Conservation (phyloP, 1,140 invertebrate genomes). For the Drosophila pallidifrons region DNA sequence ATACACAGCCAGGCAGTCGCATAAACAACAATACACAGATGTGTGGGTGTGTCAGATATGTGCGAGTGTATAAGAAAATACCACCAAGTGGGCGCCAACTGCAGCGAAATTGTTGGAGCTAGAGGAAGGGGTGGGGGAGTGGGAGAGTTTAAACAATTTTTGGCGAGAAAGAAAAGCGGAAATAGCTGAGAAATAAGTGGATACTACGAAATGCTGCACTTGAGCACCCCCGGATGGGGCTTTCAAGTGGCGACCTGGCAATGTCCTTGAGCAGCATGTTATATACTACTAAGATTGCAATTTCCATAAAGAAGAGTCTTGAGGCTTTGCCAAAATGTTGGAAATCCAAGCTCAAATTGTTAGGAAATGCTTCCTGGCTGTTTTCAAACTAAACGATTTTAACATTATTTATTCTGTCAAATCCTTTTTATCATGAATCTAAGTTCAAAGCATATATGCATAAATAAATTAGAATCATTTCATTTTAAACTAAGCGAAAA, state of each 20-base stretch:
- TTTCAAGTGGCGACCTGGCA: slow-evolving; percentile 13
- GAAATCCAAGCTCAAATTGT: not conserved
- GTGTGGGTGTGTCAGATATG: slow-evolving; percentile 28
- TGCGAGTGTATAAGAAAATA: slow-evolving; percentile 52
- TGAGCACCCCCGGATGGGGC: slow-evolving; percentile 31
- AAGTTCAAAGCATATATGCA: too few species aligned
- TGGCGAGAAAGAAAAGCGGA: not conserved
- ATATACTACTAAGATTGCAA: slow-evolving; percentile 5
- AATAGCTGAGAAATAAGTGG: slow-evolving; percentile 28
- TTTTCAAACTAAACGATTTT: not conserved
- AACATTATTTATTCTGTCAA: too few species aligned
- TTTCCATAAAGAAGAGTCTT: not conserved
- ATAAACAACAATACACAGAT: slow-evolving; percentile 27
- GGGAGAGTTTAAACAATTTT: not conserved
- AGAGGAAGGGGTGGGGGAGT: too few species aligned
- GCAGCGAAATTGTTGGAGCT: not conserved
- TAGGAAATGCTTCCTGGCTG: not conserved
- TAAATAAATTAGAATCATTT: too few species aligned
- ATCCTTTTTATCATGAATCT: too few species aligned
- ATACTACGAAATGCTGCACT: slow-evolving; percentile 33
- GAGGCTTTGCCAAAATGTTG: not conserved
- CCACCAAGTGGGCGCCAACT: slow-evolving; percentile 58
- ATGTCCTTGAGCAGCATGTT: slow-evolving; percentile 44
- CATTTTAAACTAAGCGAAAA: too few species aligned
- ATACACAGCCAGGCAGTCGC: not conserved